These are phyloP conservation scores for Oostethus manadensis DNA, from an alignment of 2,113 vertebrate genomes.

Conservation along the genomic window DNA sequence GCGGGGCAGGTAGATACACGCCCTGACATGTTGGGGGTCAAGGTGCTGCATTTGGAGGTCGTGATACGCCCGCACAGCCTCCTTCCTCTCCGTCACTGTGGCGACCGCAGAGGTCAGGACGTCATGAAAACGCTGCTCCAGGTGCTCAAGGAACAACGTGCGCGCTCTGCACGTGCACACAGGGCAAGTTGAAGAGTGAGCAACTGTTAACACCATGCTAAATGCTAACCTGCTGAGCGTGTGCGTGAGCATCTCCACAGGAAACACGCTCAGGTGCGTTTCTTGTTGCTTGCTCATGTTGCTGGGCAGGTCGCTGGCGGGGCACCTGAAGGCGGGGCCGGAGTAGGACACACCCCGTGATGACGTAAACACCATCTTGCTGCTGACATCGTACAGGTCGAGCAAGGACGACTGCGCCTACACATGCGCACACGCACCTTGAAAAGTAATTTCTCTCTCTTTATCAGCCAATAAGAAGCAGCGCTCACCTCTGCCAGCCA, in stretches of 20 bases:
- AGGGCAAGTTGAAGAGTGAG: neutral
- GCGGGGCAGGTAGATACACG: neutral
- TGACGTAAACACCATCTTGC: neutral
- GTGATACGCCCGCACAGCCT: constrained; percentile 5
- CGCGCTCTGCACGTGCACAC: neutral
- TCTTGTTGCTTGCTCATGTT: constrained; percentile 6
- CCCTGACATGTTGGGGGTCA: neutral
- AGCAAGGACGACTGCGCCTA: constrained; percentile 2
- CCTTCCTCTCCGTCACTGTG: constrained; percentile 10
- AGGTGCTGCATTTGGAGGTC: constrained; percentile 1
- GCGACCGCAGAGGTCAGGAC: constrained; percentile 1
- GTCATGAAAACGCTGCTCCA: constrained; percentile 7
- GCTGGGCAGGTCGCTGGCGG: constrained; percentile 4
- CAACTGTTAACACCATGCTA: neutral
- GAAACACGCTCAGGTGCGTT: constrained; percentile 4
- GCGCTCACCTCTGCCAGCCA: neutral
- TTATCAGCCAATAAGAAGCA: neutral
- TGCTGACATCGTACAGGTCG: constrained; percentile 4
- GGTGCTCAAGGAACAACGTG: constrained; percentile 2
- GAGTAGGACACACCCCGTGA: constrained; percentile 6
- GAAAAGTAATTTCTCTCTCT: neutral
- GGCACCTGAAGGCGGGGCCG: constrained; percentile 7
- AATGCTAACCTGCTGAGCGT: constrained; percentile 3
- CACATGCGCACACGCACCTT: neutral
- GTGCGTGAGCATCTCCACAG: constrained; percentile 2